These are phyloP conservation scores for Sericinus montela DNA, from an alignment of 2,888 invertebrate species.

Conservation along the genomic window DNA sequence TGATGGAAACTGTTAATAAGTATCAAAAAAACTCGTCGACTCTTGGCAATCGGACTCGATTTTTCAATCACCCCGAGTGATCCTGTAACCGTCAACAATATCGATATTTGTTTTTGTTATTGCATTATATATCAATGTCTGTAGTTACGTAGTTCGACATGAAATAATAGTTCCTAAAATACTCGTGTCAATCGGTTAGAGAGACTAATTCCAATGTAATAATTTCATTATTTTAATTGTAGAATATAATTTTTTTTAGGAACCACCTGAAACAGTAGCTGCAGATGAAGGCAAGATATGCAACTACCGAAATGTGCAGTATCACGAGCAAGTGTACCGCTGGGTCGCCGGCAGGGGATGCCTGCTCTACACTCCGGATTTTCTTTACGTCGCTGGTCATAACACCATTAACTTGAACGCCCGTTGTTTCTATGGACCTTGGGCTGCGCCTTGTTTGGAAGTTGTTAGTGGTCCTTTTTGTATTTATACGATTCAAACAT, in stretches of 20 bases:
- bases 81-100: too few species aligned
- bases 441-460: constrained; percentile 63
- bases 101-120: too few species aligned
- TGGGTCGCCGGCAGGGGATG: constrained; percentile 71
- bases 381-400: constrained; percentile 49
- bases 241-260: constrained; percentile 32
- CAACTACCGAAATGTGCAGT: constrained; percentile 56
- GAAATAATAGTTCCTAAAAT: too few species aligned
- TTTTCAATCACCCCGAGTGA: too few species aligned
- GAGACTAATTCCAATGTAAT: too few species aligned
- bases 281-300: constrained; percentile 47
- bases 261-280: constrained; percentile 46
- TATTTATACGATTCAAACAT: not conserved
- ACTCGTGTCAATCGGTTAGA: too few species aligned
- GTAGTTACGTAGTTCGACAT: too few species aligned
- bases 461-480: constrained; percentile 44
- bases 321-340: constrained; percentile 63
- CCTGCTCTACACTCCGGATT: constrained; percentile 59
- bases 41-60: too few species aligned
- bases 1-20: too few species aligned
- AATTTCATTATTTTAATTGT: too few species aligned
- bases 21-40: too few species aligned
- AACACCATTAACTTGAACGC: constrained; percentile 53
- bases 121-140: too few species aligned
- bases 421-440: constrained; percentile 54